phyloP scores from a whole-genome alignment of 64 coral and sea anemone species.

The Acropora tenuis region DNA sequence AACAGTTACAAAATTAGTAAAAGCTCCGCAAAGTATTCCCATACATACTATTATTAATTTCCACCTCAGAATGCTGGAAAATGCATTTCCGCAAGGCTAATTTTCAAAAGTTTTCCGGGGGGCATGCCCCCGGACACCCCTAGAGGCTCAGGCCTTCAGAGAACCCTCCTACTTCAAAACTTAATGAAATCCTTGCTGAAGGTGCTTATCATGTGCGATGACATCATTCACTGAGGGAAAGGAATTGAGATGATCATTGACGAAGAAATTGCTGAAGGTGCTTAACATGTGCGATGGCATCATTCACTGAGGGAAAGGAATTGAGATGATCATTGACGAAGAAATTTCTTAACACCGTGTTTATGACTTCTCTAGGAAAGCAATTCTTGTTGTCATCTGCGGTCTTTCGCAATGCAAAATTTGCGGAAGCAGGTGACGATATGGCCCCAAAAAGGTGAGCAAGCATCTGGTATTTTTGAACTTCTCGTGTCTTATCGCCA shows the following conservation, averaged over 20 bases:
- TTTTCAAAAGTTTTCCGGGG: too few relatives aligned
- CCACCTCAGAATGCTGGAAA: too few relatives aligned
- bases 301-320: neutral
- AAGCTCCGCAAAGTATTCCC: too few relatives aligned
- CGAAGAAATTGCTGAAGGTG: slow-evolving; percentile 15
- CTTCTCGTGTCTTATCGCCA: neutral
- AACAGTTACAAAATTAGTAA: too few relatives aligned
- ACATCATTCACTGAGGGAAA: neutral
- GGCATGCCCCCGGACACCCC: too few relatives aligned
- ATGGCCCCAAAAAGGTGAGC: neutral
- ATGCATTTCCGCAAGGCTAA: too few relatives aligned
- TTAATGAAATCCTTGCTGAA: slow-evolving; percentile 11
- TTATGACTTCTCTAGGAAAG: neutral
- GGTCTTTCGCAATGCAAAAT: neutral
- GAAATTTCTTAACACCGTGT: slow-evolving; percentile 13
- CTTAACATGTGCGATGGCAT: neutral
- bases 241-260: slow-evolving; percentile 31
- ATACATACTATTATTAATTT: too few relatives aligned
- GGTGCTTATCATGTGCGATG: neutral
- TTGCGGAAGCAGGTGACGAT: neutral
- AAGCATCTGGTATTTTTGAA: neutral
- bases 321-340: slow-evolving; percentile 40
- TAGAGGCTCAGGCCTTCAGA: too few relatives aligned
- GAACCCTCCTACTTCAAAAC: too few relatives aligned
- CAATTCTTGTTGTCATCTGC: neutral